Evolutionary conservation across 2,113 vertebrate genomes (phyloP), one percentile per base, ranked within the genome.

Genomic region (Nymphicus hollandicus): DNA sequence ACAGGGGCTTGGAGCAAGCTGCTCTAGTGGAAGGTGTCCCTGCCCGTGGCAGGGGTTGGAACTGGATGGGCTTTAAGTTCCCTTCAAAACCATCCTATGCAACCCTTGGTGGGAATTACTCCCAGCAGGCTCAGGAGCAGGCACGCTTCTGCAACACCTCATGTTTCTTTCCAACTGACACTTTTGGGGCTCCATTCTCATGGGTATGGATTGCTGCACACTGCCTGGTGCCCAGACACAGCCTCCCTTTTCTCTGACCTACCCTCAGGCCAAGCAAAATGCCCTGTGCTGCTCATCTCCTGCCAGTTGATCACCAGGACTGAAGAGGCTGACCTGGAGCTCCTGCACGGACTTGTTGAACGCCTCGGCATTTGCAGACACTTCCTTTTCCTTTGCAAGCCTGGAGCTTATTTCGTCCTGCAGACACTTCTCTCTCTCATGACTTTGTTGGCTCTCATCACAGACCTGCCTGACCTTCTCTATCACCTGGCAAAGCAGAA

Each of bases 311-410:
- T 22, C 55, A 27, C 22, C 11, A 35, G 39, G 2, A 2, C 4
- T 12, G 24, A 41, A 43, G 47, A 23, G 28, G 68, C 83, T 65
- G 93, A 98, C 98, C 98, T 98, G 97, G 81, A 97, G 96, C 55
- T 95, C 87, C 22, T 55, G 33, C 31, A 98, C 37, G 2, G 81
- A 76, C 3, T 44, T 63, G 86, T 70, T 86, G 63, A 98, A 88
- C 81, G 39, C 82, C 85, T 97, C 83, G 0, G 91, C 1, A 6
- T 31, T 83, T 58, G 79, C 89, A 0, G 86, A 18, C 31, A 81
- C 7, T 18, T 95, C 85, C 63, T 96, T 93, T 50, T 94, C 88
- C 31, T 88, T 91, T 1, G 10, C 13, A 0, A 24, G 47, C 81
- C 22, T 81, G 44, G 47, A 86, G 55, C 61, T 96, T 18, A 91